phyloP scores from a whole-genome alignment of 2,113 vertebrate species.

The Cynoglossus semilaevis region DNA sequence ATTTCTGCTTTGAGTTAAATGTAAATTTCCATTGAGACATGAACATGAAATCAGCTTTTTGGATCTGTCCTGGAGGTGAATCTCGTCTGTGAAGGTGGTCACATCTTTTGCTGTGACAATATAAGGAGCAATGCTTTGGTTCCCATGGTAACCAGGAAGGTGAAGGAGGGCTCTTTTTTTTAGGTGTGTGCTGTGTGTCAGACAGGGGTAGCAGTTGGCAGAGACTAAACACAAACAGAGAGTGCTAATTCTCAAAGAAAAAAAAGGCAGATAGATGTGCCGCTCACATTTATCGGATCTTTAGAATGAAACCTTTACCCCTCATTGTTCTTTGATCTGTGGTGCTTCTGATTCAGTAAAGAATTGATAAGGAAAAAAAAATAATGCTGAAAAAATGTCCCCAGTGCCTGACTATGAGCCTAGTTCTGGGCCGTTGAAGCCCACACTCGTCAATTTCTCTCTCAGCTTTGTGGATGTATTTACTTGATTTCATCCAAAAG shows the following conservation, averaged over 20 bases:
- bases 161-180: constrained; percentile 45
- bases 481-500: constrained; percentile 64
- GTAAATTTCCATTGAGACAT: constrained; percentile 31
- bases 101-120: constrained; percentile 46
- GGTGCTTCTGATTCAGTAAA: no score
- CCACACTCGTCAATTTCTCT: neutral
- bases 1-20: constrained; percentile 22
- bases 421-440: no score
- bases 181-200: constrained; percentile 32
- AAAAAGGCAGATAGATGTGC: constrained; percentile 28
- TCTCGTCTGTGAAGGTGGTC: constrained; percentile 35
- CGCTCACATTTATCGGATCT: no score
- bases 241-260: constrained; percentile 32
- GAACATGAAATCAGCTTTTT: constrained; percentile 25
- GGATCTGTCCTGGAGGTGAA: constrained; percentile 42
- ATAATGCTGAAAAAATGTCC: no score
- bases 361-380: no score
- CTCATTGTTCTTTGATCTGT: no score
- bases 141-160: constrained; percentile 76
- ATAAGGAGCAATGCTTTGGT: constrained; percentile 63
- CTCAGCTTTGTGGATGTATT: constrained; percentile 47
- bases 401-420: no score
- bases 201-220: constrained; percentile 22
- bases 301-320: no score
- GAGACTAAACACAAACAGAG: constrained; percentile 17